These are phyloP conservation scores for Lithophane socia DNA, from an alignment of 2,888 invertebrate species.

Conservation along the genomic window DNA sequence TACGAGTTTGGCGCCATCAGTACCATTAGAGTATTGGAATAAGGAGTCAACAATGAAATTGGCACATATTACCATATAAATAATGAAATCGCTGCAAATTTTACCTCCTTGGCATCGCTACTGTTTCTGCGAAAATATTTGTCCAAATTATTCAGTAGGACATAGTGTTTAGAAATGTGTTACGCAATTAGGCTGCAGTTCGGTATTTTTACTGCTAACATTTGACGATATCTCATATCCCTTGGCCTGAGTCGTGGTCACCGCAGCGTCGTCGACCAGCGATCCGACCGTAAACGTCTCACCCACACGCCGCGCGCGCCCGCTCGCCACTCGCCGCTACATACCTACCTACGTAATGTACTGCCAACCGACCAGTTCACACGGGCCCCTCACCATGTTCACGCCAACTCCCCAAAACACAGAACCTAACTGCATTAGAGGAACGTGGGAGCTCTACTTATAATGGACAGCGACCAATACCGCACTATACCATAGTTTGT, in stretches of 20 bases:
- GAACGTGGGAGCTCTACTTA: conserved; percentile 72
- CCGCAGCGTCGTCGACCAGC: conserved; percentile 85
- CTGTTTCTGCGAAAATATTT: not conserved
- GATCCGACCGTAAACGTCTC: conserved; percentile 90
- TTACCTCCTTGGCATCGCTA: not conserved
- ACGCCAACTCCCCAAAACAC: conserved; percentile 55
- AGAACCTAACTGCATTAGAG: conserved; percentile 56
- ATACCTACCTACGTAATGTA: conserved; percentile 87
- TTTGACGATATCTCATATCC: conserved; percentile 26
- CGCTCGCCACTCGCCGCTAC: conserved; percentile 86
- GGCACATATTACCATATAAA: not conserved
- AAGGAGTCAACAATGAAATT: not conserved
- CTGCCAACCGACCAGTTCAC: conserved; percentile 72
- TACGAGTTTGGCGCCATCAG: not conserved
- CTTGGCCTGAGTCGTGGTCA: conserved; percentile 68
- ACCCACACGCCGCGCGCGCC: conserved; percentile 88
- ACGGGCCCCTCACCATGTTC: conserved; percentile 71
- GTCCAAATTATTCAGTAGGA: not conserved
- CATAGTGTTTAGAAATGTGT: not conserved
- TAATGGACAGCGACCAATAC: conserved; percentile 81
- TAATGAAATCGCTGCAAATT: not conserved
- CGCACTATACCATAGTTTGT: conserved; percentile 88
- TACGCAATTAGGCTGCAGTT: not conserved
- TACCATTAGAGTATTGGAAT: not conserved
- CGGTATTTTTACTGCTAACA: not conserved